Percentiles rank a stretch among this genome's conserved stretches.
phyloP scores from a whole-genome alignment of 1,140 invertebrate species.

The Meloidogyne exigua region DNA sequence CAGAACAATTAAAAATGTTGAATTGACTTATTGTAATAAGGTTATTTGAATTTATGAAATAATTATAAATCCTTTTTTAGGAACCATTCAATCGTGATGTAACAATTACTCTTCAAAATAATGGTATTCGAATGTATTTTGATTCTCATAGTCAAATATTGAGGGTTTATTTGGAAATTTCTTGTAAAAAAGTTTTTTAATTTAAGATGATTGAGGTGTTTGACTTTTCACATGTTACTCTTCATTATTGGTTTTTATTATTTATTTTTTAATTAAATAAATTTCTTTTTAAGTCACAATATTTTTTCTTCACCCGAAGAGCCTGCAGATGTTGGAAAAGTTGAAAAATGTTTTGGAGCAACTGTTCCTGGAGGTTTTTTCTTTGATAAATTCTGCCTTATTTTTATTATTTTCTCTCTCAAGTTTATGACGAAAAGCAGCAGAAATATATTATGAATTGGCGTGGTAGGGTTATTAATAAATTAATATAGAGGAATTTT shows the following conservation, averaged over 20 bases:
- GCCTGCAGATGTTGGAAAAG: constrained; percentile 50
- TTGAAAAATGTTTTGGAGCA: constrained; percentile 60
- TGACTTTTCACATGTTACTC: constrained; percentile 54
- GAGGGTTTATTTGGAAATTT: constrained; percentile 33
- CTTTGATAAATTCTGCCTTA: constrained; percentile 23
- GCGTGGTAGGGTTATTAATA: constrained; percentile 36
- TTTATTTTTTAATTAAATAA: constrained; percentile 14
- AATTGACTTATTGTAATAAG: constrained; percentile 58
- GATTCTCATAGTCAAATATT: constrained; percentile 50
- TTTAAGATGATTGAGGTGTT: constrained; percentile 60
- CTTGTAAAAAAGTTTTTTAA: too few relatives aligned
- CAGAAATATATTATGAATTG: constrained; percentile 59
- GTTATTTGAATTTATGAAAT: constrained; percentile 26
- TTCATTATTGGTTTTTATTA: constrained; percentile 47
- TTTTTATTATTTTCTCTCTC: background rate
- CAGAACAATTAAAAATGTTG: constrained; percentile 51
- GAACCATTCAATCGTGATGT: constrained; percentile 58
- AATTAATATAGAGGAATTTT: background rate
- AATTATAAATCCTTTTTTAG: constrained; percentile 37
- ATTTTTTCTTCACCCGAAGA: constrained; percentile 53
- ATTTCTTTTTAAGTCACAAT: constrained; percentile 44
- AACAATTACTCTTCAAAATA: constrained; percentile 53
- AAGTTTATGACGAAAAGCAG: constrained; percentile 61
- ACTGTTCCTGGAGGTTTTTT: constrained; percentile 60
- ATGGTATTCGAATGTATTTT: constrained; percentile 58